Percentiles rank a stretch among this genome's conserved stretches.
phyloP scores from a whole-genome alignment of 2,797 vertebrate species.

The Enteromius argenteus region DNA sequence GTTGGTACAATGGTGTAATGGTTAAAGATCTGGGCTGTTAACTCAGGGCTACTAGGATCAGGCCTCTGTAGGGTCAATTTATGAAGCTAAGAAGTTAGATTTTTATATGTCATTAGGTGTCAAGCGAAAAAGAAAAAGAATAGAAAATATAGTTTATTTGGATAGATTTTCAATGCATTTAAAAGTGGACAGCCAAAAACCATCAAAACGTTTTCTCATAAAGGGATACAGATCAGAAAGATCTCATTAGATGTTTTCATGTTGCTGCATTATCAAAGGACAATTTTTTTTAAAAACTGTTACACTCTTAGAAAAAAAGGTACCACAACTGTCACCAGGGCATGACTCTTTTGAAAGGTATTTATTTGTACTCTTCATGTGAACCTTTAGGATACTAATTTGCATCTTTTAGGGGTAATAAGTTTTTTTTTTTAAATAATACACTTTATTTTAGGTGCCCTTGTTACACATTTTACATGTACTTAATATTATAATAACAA shows the following conservation, averaged over 20 bases:
- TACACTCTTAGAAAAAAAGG: neutral
- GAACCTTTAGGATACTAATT: neutral
- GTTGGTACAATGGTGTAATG: neutral
- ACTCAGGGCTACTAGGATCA: neutral
- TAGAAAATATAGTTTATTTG: neutral
- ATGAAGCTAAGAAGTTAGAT: neutral
- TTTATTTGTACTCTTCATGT: neutral
- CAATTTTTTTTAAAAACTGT: too few species aligned
- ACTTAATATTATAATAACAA: too few species aligned
- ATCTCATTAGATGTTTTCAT: neutral
- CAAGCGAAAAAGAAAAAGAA: neutral
- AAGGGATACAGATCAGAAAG: neutral
- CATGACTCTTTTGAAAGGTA: neutral
- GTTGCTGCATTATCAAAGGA: neutral
- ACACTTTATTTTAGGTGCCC: too few species aligned
- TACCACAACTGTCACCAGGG: too few species aligned
- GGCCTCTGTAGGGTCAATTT: neutral
- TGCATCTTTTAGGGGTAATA: neutral
- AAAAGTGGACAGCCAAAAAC: too few species aligned
- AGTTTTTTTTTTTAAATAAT: neutral
- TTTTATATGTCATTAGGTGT: neutral
- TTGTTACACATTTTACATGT: too few species aligned
- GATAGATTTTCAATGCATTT: neutral
- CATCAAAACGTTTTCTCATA: neutral
- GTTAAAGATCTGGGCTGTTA: slow-evolving; percentile 21